These are phyloP conservation scores for Teleogryllus oceanicus DNA, from an alignment of 2,888 invertebrate genomes.

Conservation along the genomic window DNA sequence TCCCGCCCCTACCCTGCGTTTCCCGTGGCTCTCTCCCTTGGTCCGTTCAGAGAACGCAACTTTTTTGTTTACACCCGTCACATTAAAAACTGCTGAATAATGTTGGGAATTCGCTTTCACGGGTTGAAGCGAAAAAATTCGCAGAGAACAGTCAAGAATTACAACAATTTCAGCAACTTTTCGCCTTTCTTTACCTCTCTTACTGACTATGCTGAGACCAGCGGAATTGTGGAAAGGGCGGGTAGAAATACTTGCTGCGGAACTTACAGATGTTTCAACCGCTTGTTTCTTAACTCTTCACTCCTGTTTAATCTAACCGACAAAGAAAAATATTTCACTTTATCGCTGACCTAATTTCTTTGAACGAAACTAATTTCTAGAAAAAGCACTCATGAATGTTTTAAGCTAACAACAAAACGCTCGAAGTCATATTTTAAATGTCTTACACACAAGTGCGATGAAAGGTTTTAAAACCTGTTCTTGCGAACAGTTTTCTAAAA, in stretches of 20 bases:
- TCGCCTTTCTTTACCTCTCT: not conserved
- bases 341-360: not conserved
- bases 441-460: not conserved
- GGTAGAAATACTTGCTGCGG: not conserved
- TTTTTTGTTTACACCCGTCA: conserved; percentile 24
- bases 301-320: not conserved
- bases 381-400: not conserved
- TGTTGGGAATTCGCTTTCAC: conserved; percentile 27
- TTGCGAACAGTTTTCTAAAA: not conserved
- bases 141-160: conserved; percentile 23
- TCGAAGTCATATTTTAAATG: not conserved
- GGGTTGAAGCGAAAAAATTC: not conserved
- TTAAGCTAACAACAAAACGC: not conserved
- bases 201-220: not conserved
- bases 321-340: conserved; percentile 6
- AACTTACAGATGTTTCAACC: conserved; percentile 1
- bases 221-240: not conserved
- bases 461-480: not conserved
- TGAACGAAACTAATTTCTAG: not conserved
- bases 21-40: not conserved
- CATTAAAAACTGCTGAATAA: conserved; percentile 35
- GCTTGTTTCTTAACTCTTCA: not conserved
- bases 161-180: conserved; percentile 31
- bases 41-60: not conserved
- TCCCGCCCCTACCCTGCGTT: not conserved